Evolutionary conservation across 2,797 vertebrate species (phyloP).

Genomic region (Tinamus major): DNA sequence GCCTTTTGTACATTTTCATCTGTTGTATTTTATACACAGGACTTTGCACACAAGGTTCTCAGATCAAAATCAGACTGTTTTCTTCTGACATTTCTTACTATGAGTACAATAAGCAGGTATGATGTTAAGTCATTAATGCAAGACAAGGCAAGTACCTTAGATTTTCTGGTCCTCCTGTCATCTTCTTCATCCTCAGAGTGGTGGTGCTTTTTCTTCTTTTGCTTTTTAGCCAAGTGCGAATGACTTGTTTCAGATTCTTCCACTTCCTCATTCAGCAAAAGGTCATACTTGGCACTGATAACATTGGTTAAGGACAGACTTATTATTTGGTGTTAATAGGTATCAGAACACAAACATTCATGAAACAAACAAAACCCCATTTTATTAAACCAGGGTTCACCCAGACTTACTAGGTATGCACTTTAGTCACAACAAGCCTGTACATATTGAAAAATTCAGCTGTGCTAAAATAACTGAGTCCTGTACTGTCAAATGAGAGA

Average conservation of each 20-base stretch:
- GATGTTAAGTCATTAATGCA: not conserved
- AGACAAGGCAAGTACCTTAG: slow-evolving; percentile 81
- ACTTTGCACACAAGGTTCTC: not conserved
- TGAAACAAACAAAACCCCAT: not conserved
- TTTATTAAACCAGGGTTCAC: not conserved
- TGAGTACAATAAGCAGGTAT: not conserved
- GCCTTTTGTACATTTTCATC: not conserved
- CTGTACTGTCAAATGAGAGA: not conserved
- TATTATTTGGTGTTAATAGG: not conserved
- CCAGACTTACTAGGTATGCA: not conserved
- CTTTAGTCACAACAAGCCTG: not conserved
- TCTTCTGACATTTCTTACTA: not conserved
- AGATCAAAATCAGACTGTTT: not conserved
- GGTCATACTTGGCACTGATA: slow-evolving; percentile 89
- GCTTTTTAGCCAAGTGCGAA: slow-evolving; percentile 84
- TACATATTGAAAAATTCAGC: not conserved
- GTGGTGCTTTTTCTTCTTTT: slow-evolving; percentile 88
- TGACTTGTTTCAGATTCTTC: slow-evolving; percentile 78
- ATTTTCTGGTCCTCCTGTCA: slow-evolving; percentile 84
- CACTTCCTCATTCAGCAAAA: slow-evolving; percentile 88
- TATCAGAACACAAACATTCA: not conserved
- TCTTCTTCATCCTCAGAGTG: slow-evolving; percentile 89
- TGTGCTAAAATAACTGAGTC: not conserved
- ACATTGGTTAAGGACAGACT: slow-evolving; percentile 78
- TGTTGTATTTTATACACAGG: not conserved